A percentile compares a stretch with the other conserved stretches of the same genome.
phyloP scores from a whole-genome alignment of 2,888 invertebrate genomes.

The Dendrolimus houi region DNA sequence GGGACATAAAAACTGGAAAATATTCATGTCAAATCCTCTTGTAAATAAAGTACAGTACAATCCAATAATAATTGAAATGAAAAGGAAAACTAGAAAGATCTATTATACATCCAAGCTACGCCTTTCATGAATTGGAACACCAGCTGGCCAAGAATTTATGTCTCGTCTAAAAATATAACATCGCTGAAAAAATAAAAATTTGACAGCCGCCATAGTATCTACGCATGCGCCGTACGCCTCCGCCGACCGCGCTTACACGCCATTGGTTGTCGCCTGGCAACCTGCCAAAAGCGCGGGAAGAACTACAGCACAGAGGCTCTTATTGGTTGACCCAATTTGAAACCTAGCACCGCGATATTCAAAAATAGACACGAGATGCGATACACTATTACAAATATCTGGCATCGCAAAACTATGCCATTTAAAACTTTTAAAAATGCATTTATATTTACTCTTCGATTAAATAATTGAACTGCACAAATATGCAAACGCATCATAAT shows the following conservation, averaged over 20 bases:
- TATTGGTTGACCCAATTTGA: conserved; percentile 55
- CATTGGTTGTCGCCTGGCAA: conserved; percentile 60
- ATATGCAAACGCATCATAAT: too few relatives aligned
- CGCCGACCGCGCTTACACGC: conserved; percentile 43
- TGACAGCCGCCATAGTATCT: conserved; percentile 19
- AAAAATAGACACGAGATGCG: conserved; percentile 62
- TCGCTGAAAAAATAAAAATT: conserved; percentile 33
- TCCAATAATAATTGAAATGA: too few relatives aligned
- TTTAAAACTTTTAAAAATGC: background rate
- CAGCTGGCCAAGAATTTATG: conserved; percentile 21
- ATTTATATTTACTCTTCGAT: background rate
- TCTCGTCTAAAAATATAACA: conserved; percentile 31
- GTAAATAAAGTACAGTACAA: too few relatives aligned
- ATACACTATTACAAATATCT: conserved; percentile 39
- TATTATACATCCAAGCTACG: background rate
- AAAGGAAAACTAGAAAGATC: background rate
- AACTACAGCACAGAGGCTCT: conserved; percentile 41
- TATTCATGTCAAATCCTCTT: too few relatives aligned
- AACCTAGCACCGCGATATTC: conserved; percentile 74
- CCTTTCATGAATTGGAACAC: conserved; percentile 10
- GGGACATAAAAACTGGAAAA: too few relatives aligned
- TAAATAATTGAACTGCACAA: background rate
- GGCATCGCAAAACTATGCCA: conserved; percentile 11
- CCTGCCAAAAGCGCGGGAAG: conserved; percentile 66
- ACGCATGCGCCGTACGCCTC: conserved; percentile 44